Evolutionary conservation across 2,113 vertebrate genomes (phyloP).

Genomic region (Mormyrus iriodes): DNA sequence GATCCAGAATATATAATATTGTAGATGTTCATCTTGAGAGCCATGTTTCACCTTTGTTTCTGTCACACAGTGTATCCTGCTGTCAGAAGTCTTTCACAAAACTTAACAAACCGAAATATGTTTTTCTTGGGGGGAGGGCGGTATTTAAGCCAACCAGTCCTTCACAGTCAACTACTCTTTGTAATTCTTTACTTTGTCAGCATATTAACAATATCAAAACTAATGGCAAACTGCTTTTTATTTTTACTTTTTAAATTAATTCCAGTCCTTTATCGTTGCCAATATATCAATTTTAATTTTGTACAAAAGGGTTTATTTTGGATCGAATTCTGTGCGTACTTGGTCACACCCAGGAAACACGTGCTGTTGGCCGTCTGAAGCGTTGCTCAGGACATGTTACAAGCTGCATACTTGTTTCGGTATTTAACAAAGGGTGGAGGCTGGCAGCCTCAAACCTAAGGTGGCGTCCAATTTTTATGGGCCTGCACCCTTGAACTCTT

Average conservation of each 20-base stretch:
- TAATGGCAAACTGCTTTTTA: background rate
- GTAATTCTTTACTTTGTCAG: background rate
- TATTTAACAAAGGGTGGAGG: background rate
- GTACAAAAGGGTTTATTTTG: background rate
- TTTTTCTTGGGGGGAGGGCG: background rate
- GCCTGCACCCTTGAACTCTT: background rate
- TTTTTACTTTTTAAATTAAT: background rate
- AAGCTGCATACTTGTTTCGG: conserved; percentile 8
- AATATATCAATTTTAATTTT: conserved; percentile 10
- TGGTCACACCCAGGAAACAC: conserved; percentile 11
- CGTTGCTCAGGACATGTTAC: background rate
- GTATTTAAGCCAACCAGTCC: too few species aligned
- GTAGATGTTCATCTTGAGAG: background rate
- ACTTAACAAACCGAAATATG: background rate
- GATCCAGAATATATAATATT: background rate
- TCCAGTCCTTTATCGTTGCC: background rate
- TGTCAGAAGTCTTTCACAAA: background rate
- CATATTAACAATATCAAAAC: background rate
- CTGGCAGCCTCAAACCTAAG: background rate
- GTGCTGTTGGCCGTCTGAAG: background rate
- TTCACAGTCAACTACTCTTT: background rate
- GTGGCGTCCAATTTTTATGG: background rate
- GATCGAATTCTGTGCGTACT: background rate
- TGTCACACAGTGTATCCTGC: background rate
- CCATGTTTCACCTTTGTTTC: background rate